Conservation (phyloP, 2,797 vertebrate genomes). For the Sebastes cheni region DNA sequence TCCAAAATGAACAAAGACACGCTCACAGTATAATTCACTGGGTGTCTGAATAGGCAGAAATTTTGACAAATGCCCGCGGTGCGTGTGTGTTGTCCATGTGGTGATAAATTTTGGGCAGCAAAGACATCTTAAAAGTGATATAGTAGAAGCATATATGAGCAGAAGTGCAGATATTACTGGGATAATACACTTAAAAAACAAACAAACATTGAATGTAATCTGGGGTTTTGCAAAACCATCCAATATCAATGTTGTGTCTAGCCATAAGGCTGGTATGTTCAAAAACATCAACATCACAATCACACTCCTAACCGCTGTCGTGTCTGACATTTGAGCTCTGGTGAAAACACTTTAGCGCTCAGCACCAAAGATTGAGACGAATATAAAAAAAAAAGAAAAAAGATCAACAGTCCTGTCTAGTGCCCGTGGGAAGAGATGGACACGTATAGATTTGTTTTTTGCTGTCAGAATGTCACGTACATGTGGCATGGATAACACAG, state of each 20-base stretch:
- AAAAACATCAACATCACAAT: neutral
- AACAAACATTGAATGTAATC: neutral
- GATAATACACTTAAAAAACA: neutral
- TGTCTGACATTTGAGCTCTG: neutral
- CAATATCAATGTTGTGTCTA: no score
- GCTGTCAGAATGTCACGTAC: conserved; percentile 67
- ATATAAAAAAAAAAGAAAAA: neutral
- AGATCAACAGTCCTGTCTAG: neutral
- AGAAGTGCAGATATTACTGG: neutral
- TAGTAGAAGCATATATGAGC: neutral
- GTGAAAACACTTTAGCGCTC: neutral
- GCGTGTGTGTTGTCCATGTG: neutral
- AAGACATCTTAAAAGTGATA: neutral
- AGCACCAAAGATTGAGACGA: neutral
- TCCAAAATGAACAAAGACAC: no score
- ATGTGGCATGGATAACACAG: conserved; percentile 68
- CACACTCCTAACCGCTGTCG: no score
- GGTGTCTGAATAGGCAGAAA: neutral
- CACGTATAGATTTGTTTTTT: conserved; percentile 50
- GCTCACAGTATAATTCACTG: neutral
- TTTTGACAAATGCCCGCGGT: no score
- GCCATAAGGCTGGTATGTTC: neutral
- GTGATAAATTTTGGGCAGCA: neutral
- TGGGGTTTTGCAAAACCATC: neutral
- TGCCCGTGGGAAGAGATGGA: conserved; percentile 33